Base-by-base conservation (phyloP, 2,888 invertebrate genomes). In the Cyclophora punctaria region DNA sequence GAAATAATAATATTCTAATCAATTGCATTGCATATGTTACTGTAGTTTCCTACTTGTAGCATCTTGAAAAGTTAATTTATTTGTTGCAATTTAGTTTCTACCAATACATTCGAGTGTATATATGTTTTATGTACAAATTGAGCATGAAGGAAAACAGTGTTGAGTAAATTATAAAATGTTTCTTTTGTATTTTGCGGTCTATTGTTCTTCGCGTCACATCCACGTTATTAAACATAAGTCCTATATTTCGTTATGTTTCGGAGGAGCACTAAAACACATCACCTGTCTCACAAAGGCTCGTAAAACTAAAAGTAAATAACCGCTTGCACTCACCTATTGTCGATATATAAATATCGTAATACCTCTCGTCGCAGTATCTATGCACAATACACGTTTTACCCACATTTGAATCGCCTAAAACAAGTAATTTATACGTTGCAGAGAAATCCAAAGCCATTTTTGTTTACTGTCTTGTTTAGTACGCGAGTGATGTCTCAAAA, bases 331-430 rank as follows among this genome's bases (percentile, higher is more conserved):
- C 81, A 95, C 96, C 96, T 88, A 96, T 96, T 60, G 96, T 96
- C 46, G 95, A 95, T 87, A 96, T 96, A 84, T 96, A 96, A 63
- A 96, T 95, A 78, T 96, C 96, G 85, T 95, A 96, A 83, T 95
- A 96, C 69, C 95, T 91, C 82, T 96, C 96, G 79, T 96, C 96
- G 78, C 96, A 96, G 74, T 95, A 96, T 82, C 96, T 91, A 80
- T 96, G 96, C 68, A 96, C 95, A 67, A 96, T 94, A 83, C 96
- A 96, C 55, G 96, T 96, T 90, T 96, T 96, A 20, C 96, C 96
- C 57, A 96, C 96, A 89, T 96, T 96, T 49, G 95, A 95, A 88
- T 96, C 96, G 52, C 96, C 96, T 73, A 96, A 89, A 69, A 96
- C 95, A 71, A 96, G 89, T 61, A 96, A 92, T 88, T 96, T 96